A percentile compares a stretch with the other conserved stretches of the same genome.
Evolutionary conservation across 2,113 vertebrate genomes (phyloP).

Genomic region (Gavialis gangeticus): DNA sequence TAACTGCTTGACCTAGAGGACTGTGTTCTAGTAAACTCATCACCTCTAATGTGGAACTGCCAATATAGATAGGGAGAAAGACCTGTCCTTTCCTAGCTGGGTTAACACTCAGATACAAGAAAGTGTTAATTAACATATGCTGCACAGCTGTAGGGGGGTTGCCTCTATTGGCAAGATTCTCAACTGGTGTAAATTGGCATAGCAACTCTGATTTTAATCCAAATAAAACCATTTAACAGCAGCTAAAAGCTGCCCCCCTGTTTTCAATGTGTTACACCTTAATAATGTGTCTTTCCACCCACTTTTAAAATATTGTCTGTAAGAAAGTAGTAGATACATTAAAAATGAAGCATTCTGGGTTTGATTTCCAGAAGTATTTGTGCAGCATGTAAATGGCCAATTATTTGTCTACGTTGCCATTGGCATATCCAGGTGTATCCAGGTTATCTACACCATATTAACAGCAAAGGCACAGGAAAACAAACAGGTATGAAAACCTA

Average conservation of each 20-base stretch:
- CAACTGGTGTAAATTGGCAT: background rate
- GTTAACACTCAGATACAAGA: fast-evolving
- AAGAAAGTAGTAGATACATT: background rate
- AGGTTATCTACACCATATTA: background rate
- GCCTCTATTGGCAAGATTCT: background rate
- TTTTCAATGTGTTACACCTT: background rate
- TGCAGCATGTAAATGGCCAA: background rate
- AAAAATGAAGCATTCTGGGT: background rate
- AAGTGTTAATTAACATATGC: background rate
- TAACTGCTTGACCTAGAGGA: background rate
- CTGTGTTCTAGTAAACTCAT: background rate
- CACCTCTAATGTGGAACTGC: fast-evolving
- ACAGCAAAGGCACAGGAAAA: background rate
- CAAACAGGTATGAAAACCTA: background rate
- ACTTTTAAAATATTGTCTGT: background rate
- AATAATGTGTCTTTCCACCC: fast-evolving
- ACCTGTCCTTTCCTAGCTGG: background rate
- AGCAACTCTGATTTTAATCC: fast-evolving
- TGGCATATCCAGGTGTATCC: background rate
- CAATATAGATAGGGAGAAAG: background rate
- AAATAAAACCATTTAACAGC: fast-evolving
- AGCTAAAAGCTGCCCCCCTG: background rate
- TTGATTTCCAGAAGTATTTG: background rate
- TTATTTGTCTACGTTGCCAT: background rate
- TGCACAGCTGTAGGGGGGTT: fast-evolving